Evolutionary conservation across 2,113 vertebrate genomes (phyloP).

Genomic region (Chunga burmeisteri): DNA sequence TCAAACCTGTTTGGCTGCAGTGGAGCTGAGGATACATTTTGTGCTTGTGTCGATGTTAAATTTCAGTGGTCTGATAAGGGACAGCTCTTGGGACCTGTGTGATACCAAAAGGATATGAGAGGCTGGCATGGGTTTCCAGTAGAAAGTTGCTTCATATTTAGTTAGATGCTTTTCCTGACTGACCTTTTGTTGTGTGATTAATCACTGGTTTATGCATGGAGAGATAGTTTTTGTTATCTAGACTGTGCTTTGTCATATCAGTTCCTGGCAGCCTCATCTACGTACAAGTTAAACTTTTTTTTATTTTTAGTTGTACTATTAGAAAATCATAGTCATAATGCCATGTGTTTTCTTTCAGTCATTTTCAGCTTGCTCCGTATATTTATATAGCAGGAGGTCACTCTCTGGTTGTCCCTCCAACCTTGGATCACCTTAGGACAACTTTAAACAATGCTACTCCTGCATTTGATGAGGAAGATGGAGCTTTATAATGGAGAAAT

Average conservation of each 20-base stretch:
- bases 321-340: neutral
- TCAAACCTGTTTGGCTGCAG: neutral
- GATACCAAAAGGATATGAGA: neutral
- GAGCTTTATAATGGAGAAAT: slow-evolving; percentile 49
- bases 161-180: neutral
- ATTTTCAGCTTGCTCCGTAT: neutral
- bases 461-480: neutral
- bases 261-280: neutral
- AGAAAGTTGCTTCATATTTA: neutral
- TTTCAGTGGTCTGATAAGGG: neutral
- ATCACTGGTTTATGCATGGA: neutral
- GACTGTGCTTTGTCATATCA: neutral
- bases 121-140: neutral
- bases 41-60: neutral
- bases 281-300: neutral
- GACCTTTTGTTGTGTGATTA: neutral
- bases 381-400: neutral
- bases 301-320: neutral
- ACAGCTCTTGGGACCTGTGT: too few species aligned
- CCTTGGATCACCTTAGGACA: neutral
- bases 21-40: fast-evolving
- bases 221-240: neutral
- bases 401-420: neutral
- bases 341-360: neutral
- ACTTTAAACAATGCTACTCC: neutral